Evolutionary conservation across 2,888 invertebrate genomes (phyloP).

Genomic region (Selenia dentaria): DNA sequence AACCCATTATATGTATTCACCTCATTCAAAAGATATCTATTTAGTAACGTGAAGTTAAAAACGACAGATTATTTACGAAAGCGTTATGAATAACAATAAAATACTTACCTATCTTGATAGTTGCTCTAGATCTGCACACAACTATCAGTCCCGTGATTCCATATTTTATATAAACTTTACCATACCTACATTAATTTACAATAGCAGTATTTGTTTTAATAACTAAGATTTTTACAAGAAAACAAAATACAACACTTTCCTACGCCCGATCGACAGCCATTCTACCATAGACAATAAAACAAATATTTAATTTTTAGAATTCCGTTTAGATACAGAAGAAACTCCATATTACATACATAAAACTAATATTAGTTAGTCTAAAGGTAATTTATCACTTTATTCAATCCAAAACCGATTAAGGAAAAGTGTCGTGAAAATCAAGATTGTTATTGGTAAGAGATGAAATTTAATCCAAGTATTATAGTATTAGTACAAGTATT

Average conservation of each 20-base stretch:
- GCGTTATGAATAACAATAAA: constrained; percentile 47
- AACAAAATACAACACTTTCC: constrained; percentile 53
- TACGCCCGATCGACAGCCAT: constrained; percentile 73
- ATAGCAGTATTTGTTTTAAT: constrained; percentile 52
- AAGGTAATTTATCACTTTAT: too few species aligned
- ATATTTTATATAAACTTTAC: constrained; percentile 52
- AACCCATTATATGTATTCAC: constrained; percentile 4
- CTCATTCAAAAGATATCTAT: constrained; percentile 15
- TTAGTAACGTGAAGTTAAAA: constrained; percentile 36
- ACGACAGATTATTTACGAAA: constrained; percentile 49
- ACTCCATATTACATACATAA: too few species aligned
- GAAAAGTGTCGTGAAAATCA: too few species aligned
- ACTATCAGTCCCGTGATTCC: constrained; percentile 66
- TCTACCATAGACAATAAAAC: constrained; percentile 50
- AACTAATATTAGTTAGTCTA: too few species aligned
- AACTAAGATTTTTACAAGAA: constrained; percentile 57
- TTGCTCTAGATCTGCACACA: constrained; percentile 50
- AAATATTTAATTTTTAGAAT: too few species aligned
- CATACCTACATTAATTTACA: constrained; percentile 47
- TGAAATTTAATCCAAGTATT: too few species aligned
- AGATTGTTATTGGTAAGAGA: too few species aligned
- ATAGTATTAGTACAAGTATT: too few species aligned
- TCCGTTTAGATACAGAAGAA: too few species aligned
- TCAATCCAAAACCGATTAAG: too few species aligned
- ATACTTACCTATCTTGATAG: constrained; percentile 57